Evolutionary conservation across 2,888 invertebrate species (phyloP).

Genomic region (Apamea anceps): DNA sequence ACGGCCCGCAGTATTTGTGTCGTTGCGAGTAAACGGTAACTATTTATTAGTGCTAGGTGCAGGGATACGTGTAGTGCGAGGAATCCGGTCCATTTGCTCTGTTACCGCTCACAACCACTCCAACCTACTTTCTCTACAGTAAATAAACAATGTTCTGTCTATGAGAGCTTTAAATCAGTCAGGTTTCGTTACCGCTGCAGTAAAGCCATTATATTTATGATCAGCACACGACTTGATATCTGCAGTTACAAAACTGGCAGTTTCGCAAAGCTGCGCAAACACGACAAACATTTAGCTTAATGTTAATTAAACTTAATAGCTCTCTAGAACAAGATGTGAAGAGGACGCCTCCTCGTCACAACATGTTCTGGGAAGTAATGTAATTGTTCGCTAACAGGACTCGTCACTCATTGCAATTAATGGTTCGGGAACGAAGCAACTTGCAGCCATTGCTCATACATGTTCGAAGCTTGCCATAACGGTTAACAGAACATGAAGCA

Average conservation of each 20-base stretch:
- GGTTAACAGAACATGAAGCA: conserved; percentile 27
- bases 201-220: conserved; percentile 35
- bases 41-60: conserved; percentile 68
- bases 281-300: neutral
- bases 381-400: conserved; percentile 30
- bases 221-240: conserved; percentile 13
- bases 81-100: conserved; percentile 64
- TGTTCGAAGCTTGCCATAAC: conserved; percentile 32
- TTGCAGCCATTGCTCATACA: conserved; percentile 41
- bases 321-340: neutral
- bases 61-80: conserved; percentile 55
- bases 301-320: neutral
- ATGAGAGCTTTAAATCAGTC: conserved; percentile 41
- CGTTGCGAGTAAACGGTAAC: conserved; percentile 77
- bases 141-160: conserved; percentile 60
- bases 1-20: conserved; percentile 74
- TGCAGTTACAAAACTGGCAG: conserved; percentile 13
- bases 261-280: conserved; percentile 6
- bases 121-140: conserved; percentile 60
- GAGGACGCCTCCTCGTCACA: neutral
- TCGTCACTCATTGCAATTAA: conserved; percentile 32
- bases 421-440: conserved; percentile 31
- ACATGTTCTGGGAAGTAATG: conserved; percentile 1
- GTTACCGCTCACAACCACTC: conserved; percentile 33
- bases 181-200: conserved; percentile 10